These are phyloP conservation scores for Etheostoma cragini DNA, from an alignment of 2,113 vertebrate species.

Conservation along the genomic window DNA sequence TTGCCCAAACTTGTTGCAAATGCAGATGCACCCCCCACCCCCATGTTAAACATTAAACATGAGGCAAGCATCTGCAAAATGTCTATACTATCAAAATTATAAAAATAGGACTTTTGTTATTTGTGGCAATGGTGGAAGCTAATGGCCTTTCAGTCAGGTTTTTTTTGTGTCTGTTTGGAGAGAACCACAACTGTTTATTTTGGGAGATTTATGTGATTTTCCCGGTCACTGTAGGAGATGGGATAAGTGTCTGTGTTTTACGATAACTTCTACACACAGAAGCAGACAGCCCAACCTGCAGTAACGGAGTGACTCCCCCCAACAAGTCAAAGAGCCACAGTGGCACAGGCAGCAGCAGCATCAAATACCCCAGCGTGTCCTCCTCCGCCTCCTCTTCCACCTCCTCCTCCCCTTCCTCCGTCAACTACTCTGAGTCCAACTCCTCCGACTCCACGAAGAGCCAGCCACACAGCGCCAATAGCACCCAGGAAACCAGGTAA, in stretches of 20 bases:
- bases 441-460: conserved; percentile 98
- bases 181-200: too few relatives aligned
- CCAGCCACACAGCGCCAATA: conserved; percentile 95
- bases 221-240: not conserved
- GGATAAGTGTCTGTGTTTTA: not conserved
- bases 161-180: too few relatives aligned
- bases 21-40: too few relatives aligned
- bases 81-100: too few relatives aligned
- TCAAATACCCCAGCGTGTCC: conserved; percentile 93
- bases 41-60: too few relatives aligned
- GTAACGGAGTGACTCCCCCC: conserved; percentile 91
- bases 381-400: conserved; percentile 94
- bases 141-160: too few relatives aligned
- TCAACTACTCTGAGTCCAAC: conserved; percentile 98
- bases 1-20: not conserved
- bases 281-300: conserved; percentile 96
- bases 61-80: too few relatives aligned
- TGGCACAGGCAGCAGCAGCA: conserved; percentile 50
- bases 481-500: conserved; percentile 96
- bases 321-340: conserved; percentile 91
- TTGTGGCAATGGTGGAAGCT: too few relatives aligned
- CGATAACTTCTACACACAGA: conserved; percentile 73
- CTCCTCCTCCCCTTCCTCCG: conserved; percentile 95
- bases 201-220: too few relatives aligned
- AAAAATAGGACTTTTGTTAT: too few relatives aligned